Base-by-base conservation (phyloP, 64 coral and sea anemone species). In the Pachyseris speciosa region DNA sequence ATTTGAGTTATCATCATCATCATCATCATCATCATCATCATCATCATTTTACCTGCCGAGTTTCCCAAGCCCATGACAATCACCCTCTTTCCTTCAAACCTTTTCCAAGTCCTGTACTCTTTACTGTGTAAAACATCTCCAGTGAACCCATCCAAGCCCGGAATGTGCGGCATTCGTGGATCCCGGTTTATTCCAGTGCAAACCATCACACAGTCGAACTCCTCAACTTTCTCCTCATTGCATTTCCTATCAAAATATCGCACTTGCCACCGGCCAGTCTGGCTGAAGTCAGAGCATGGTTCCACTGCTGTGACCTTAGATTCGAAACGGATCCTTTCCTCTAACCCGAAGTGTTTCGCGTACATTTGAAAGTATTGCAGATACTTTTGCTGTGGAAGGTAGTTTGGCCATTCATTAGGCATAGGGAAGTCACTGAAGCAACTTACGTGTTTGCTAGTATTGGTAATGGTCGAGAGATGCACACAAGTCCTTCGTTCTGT, bases 401-500 rank as follows among this genome's bases (percentile, higher is more conserved):
- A 96, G 49, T 98, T 94, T 34, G 96, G 93, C 72, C 84, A 92
- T 29, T 94, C 86, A 79, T 85, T 95, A 20, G 96, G 87, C 31
- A 95, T 81, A 11, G 96, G 96, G 52, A 98, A 98, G 67, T 98
- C 96, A 40, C 93, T 95, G 29, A 90, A 98, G 20, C 93, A 84
- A 28, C 72, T 95, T 15, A 90, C 37, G 17, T 89, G 79, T 32
- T 98, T 98, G 65, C 96, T 95, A 8, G 96, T 93, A 85, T 98
- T 98, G 2, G 93, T 89, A 1, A 95, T 86, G 0, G 96, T 98
- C 20, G 89, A 93, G 33, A 48, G 51, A n/a, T 69, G 51, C 16
- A 87, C 86, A 65, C 84, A 92, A 67, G 58, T 79, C 19, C 80
- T 44, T 29, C 51, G 31, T 0, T 37, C 75, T 33, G 39, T 49